These are phyloP conservation scores for Hylyphantes graminicola DNA, from an alignment of 1,140 invertebrate genomes.

Conservation along the genomic window DNA sequence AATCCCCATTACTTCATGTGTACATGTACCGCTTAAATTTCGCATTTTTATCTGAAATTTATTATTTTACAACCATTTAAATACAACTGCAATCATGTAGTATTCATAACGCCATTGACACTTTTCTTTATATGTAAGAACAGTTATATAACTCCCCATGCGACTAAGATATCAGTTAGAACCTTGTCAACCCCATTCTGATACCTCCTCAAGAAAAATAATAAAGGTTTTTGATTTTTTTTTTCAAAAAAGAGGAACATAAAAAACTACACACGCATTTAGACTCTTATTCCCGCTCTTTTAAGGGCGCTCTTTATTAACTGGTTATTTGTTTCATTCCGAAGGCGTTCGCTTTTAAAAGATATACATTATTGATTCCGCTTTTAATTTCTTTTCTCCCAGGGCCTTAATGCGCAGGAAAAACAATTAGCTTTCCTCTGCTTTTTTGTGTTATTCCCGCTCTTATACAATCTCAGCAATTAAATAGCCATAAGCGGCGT, in stretches of 20 bases:
- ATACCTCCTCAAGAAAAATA: too few species aligned
- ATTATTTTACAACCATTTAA: too few species aligned
- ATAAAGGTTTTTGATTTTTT: constrained; percentile 1
- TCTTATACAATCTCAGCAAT: constrained; percentile 23
- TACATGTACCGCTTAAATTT: too few species aligned
- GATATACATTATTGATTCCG: constrained; percentile 60
- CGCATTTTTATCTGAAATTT: too few species aligned
- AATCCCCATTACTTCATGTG: too few species aligned
- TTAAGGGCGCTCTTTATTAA: constrained; percentile 40
- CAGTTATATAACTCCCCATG: too few species aligned
- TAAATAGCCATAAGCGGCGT: constrained; percentile 57
- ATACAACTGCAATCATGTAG: too few species aligned
- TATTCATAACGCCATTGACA: too few species aligned
- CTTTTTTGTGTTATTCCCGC: too few species aligned
- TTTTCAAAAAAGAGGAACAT: neutral
- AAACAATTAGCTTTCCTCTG: constrained; percentile 53
- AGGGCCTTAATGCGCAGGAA: constrained; percentile 6
- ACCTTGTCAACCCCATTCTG: too few species aligned
- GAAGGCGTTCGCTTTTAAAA: constrained; percentile 28
- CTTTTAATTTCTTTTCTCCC: constrained; percentile 47
- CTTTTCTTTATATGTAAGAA: too few species aligned
- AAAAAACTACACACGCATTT: neutral
- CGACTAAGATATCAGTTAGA: too few species aligned
- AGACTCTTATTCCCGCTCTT: constrained; percentile 3
- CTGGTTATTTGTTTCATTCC: constrained; percentile 57